These are phyloP conservation scores for Actenoides hombroni DNA, from an alignment of 2,113 vertebrate species.

Conservation along the genomic window DNA sequence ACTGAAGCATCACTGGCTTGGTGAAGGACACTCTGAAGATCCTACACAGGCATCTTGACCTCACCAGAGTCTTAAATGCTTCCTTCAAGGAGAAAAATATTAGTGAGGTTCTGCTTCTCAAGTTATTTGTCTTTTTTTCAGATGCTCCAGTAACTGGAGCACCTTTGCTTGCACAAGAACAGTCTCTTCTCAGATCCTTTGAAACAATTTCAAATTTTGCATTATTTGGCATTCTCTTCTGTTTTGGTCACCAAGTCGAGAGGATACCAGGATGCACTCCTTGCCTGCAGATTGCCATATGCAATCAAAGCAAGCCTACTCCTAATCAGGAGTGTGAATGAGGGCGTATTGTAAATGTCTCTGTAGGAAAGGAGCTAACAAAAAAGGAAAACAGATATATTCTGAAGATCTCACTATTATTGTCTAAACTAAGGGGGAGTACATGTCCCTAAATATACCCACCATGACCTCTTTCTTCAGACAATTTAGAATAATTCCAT, in stretches of 20 bases:
- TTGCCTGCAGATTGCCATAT: not conserved
- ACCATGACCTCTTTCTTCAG: not conserved
- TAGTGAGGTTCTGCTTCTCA: not conserved
- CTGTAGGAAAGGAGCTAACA: not conserved
- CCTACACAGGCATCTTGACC: not conserved
- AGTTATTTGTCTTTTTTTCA: not conserved
- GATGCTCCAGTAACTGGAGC: not conserved
- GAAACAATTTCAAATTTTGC: not conserved
- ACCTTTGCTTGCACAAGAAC: not conserved
- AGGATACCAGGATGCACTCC: not conserved
- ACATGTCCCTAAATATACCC: not conserved
- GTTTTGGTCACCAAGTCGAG: not conserved
- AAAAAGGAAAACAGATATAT: not conserved
- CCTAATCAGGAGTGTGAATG: not conserved
- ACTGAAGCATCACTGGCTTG: not conserved
- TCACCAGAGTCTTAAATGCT: not conserved
- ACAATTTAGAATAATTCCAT: not conserved
- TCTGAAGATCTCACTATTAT: not conserved
- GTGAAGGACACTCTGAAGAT: not conserved
- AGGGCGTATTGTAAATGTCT: not conserved
- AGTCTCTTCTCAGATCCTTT: not conserved
- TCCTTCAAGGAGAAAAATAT: not conserved
- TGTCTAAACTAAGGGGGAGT: not conserved
- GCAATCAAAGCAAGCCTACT: not conserved
- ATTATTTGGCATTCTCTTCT: not conserved